Conservation (phyloP, 2,113 vertebrate genomes). For the Sorex araneus region DNA sequence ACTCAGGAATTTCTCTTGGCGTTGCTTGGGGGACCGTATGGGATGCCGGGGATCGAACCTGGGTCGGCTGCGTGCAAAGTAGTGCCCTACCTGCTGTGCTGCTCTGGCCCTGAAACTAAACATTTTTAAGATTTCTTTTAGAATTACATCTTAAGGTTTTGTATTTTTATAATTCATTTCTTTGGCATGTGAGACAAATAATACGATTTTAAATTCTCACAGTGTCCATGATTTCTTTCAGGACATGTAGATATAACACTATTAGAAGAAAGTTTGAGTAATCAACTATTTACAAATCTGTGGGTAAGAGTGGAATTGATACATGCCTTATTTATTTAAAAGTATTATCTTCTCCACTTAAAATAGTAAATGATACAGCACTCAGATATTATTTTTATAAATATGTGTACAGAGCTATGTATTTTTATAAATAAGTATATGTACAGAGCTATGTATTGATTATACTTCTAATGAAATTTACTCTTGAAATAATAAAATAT, state of each 20-base stretch:
- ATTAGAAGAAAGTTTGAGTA: constrained; percentile 58
- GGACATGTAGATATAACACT: constrained; percentile 43
- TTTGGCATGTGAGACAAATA: constrained; percentile 56
- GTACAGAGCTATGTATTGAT: background rate
- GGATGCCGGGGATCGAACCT: too few species aligned
- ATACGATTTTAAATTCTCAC: constrained; percentile 27
- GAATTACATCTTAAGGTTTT: constrained; percentile 19
- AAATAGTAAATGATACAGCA: constrained; percentile 50
- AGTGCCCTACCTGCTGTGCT: too few species aligned
- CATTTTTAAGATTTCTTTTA: constrained; percentile 46
- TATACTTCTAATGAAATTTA: constrained; percentile 54
- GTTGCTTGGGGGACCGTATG: too few species aligned
- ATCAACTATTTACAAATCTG: constrained; percentile 52
- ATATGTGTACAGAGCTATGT: background rate
- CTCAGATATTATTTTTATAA: constrained; percentile 55
- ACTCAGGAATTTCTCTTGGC: too few species aligned
- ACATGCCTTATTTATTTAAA: constrained; percentile 45
- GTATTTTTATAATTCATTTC: constrained; percentile 33
- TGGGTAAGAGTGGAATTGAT: constrained; percentile 44
- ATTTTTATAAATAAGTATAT: constrained; percentile 12
- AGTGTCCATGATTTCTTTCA: constrained; percentile 57
- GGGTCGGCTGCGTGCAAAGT: too few species aligned
- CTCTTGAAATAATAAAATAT: constrained; percentile 34
- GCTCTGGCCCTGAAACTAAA: background rate
- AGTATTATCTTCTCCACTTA: constrained; percentile 55